These are phyloP conservation scores for Monarcha castaneiventris DNA, from an alignment of 2,113 vertebrate genomes.

Conservation along the genomic window DNA sequence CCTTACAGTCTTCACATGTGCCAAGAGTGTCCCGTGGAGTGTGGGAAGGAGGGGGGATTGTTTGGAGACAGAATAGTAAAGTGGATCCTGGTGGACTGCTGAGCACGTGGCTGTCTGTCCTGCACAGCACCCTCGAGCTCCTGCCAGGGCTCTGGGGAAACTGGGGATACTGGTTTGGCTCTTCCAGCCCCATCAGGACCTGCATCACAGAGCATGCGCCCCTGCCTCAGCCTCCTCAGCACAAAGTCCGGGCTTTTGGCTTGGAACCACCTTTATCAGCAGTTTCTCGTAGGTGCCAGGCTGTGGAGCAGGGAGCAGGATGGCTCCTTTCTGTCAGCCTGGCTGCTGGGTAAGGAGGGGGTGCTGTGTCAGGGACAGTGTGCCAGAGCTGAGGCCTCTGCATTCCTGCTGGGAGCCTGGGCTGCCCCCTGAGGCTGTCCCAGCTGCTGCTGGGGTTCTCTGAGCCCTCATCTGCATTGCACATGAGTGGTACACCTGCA, in stretches of 20 bases:
- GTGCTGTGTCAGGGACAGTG: neutral
- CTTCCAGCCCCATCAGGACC: neutral
- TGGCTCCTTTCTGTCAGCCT: neutral
- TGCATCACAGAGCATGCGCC: accelerated
- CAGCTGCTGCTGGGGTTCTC: neutral
- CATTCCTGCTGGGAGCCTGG: neutral
- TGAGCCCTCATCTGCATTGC: accelerated
- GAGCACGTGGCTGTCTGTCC: accelerated
- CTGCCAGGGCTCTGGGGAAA: neutral
- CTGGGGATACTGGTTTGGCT: neutral
- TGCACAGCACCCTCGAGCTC: accelerated
- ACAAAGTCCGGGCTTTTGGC: constrained; percentile 1
- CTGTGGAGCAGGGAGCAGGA: neutral
- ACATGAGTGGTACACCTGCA: neutral
- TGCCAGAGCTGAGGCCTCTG: neutral
- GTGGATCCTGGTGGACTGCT: accelerated
- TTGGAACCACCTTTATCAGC: neutral
- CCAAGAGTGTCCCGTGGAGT: neutral
- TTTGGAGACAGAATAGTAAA: neutral
- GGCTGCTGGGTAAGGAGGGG: neutral
- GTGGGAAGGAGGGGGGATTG: neutral
- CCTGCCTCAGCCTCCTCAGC: neutral
- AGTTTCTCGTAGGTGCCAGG: neutral
- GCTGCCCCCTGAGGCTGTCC: neutral
- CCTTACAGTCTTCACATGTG: accelerated